Base-by-base conservation (phyloP, 2,888 invertebrate species). In the Patella depressa region DNA sequence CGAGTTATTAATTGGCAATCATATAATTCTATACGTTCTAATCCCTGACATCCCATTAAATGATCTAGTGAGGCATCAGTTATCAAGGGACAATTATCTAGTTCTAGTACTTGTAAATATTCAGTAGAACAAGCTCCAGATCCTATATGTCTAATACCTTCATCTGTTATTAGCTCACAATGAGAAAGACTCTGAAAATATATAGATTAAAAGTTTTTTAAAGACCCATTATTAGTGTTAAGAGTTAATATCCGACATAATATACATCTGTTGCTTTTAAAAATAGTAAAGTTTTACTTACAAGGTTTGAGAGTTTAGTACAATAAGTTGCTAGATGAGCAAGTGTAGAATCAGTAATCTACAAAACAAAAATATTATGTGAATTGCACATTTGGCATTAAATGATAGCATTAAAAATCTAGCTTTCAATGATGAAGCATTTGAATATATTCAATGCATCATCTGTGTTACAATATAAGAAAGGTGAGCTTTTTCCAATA, bases 1-100 rank as follows among this genome's bases (percentile, higher is more conserved):
- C 98, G 94, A 74, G 99, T 98, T 89, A 99, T 98, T 89, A 98
- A 95, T 93, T 99, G 99, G 93, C 99, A 99, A 93, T 99, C 99
- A 92, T 99, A 99, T 79, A 99, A 94, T 92, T 99, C 99, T 87
- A 99, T 97, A 82, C 98, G 94, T 93, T 98, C 96, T 88, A 99
- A 94, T 92, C 97, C 97, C 93, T 97, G 97, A 93, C 98, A 98
- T 79, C 96, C 95, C 84, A 95, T 95, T 87, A 99, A 94, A 93
- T 98, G 97, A 91, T 98, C 98, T 87, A 99, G 93, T 74, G 98
- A 97, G 24, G 96, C 95, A 93, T 99, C 99, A 3, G 99, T 98
- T 89, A 99, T 96, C 82, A 98, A 93, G 3, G 99, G 99, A 92
- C 99, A 99, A 93, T 99, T 99, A 93, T 99, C 99, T 87, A 99